Evolutionary conservation across 2,888 invertebrate genomes (phyloP), one percentile per base, ranked within the genome.

Genomic region (Phytoseiulus persimilis): DNA sequence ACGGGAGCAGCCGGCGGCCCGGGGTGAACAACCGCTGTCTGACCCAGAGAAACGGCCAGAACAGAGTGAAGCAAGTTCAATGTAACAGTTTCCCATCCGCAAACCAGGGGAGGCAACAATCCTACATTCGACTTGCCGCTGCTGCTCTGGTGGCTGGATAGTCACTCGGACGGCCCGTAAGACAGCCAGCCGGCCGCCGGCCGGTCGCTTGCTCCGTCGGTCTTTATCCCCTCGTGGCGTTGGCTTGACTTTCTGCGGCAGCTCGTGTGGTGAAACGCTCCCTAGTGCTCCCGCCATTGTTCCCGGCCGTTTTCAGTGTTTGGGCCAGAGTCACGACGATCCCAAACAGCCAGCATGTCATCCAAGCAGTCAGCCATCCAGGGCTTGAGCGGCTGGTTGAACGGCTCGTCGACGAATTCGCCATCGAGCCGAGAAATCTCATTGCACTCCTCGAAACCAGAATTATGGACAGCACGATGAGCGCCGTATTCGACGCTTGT

Each of bases 11-110:
- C 65, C n/a, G 28, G 65, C 65, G 28, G 65, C 9, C n/a, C 87
- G 87, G 87, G 87, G 87, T 87, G 87, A 87, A 87, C 33, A 45
- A 33, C 87, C 87, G 87, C 45, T 33, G 87, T 33, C 9, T 87
- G 87, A 87, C 87, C 87, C 87, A 87, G 87, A 87, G 87, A 65
- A 65, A 87, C 33, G 11, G 31, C 87, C 45, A 45, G 65, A 65
- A 32, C 87, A 28, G 87, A 87, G 87, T 87, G 31, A 33, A 32
- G 39, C 87, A 87, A 87, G 87, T 87, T 87, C 87, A 87, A 87
- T 87, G 87, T 87, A 87, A 87, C 87, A 87, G 45, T 87, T 87
- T 33, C 45, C 65, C 18, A 65, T 65, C 65, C 65, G 65, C 65
- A 65, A 65, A 65, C 65, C 65, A 65, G 65, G 65, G 65, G 28